Base-by-base conservation (phyloP, 2,888 invertebrate genomes). In the Amaurobius ferox region DNA sequence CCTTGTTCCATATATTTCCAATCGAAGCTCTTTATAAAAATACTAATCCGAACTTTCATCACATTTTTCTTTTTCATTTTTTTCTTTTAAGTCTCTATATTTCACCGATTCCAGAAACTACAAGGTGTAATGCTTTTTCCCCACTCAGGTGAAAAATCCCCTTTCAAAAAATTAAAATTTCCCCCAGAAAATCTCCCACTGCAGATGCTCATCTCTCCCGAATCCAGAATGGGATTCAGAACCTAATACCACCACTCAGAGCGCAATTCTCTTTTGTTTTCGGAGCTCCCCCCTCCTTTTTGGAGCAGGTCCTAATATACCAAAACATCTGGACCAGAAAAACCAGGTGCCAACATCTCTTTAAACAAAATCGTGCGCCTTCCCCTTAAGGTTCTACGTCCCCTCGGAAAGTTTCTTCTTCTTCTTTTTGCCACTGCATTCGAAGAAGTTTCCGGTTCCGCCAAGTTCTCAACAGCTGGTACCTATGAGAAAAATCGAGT, bases 281-380 rank as follows among this genome's bases (percentile, higher is more conserved):
- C 55, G 1, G n/a, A 44, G n/a, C 16, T 44, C 44, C 44, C n/a
- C 44, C 16, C 16, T 44, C 16, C 16, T 23, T 55, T 44, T 16
- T 16, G 19, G 23, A 81, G 80, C 80, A 81, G 80, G 80, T 81
- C 80, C 80, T 62, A 55, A 68, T 68, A 80, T 73, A 66, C 79
- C 48, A 81, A 81, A 81, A 81, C 80, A 81, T 74, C 80, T 81
- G 80, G 67, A 67, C 55, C 16, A 67, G 66, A 79, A 73, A 80
- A 62, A 40, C 80, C 80, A 81, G 80, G 80, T 81, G 80, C 74
- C 67, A 48, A 35, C 30, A 28, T 19, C 61, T 30, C 66, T 55
- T 11, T 16, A 7, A 16, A 16, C 2, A 16, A 23, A n/a, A 5
- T 3, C 19, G 61, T 40, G 48, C 64, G n/a, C 30, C 2, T 6